phyloP scores from a whole-genome alignment of 2,797 vertebrate genomes.

The Triplophysa yarkandensis region DNA sequence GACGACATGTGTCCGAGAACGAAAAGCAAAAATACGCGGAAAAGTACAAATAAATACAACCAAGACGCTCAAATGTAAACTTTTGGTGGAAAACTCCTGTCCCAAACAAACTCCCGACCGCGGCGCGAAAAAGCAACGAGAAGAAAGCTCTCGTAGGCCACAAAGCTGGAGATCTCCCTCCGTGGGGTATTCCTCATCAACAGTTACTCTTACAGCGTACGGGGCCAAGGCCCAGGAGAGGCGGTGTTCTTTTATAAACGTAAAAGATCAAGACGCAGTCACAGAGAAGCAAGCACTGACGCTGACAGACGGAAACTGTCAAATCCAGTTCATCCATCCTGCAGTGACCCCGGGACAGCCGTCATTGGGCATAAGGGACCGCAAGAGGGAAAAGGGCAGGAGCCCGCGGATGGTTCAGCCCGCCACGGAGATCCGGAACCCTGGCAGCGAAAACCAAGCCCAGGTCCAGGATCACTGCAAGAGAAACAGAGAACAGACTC shows the following conservation, averaged over 20 bases:
- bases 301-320: conserved; percentile 59
- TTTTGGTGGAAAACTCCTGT: conserved; percentile 35
- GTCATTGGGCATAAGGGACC: conserved; percentile 56
- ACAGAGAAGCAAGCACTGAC: conserved; percentile 57
- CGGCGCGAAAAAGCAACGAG: conserved; percentile 3
- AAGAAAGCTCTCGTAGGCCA: conserved; percentile 45
- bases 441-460: conserved; percentile 41
- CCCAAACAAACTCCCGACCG: conserved; percentile 29
- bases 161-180: conserved; percentile 36
- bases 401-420: conserved; percentile 41
- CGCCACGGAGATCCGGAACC: conserved; percentile 37
- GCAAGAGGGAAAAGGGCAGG: conserved; percentile 19
- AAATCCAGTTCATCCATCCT: conserved; percentile 69
- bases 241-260: conserved; percentile 68
- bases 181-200: conserved; percentile 53
- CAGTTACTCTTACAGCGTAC: conserved; percentile 57
- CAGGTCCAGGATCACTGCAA: conserved; percentile 64
- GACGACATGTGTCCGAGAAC: conserved; percentile 67
- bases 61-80: conserved; percentile 50
- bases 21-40: conserved; percentile 43
- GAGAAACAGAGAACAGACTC: conserved; percentile 47
- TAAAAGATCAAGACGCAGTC: conserved; percentile 65
- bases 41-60: conserved; percentile 60
- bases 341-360: conserved; percentile 53
- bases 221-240: conserved; percentile 58